Evolutionary conservation across 2,797 vertebrate species (phyloP), one percentile per base, ranked within the genome.

Genomic region (Ara ararauna): DNA sequence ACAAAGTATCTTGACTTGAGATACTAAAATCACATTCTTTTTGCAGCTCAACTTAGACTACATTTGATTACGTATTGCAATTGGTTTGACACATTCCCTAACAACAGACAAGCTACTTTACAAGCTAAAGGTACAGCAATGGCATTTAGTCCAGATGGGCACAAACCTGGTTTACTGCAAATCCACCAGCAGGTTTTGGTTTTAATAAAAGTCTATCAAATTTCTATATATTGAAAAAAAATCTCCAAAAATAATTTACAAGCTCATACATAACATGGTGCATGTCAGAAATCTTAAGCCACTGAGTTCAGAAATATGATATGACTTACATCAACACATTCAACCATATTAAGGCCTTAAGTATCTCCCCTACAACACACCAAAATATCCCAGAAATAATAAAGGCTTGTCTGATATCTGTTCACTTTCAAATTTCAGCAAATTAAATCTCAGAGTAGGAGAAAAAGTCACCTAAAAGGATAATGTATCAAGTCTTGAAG

Each of bases 401-500:
- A 83, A 68, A 70, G 27, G 18, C 30, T 91, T 91, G 11, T 76
- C 60, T 90, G 87, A 83, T 48, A 93, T 51, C 38, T 89, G 22
- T 50, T 95, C 32, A 22, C 38, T 84, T 87, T 81, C 79, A 88
- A 77, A 89, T 90, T 81, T 78, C 82, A 90, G 80, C 27, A 92
- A 93, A 70, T 23, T 12, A 87, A 68, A 77, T 73, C 53, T 79
- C 42, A 95, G 83, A 93, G 79, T 20, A 87, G 73, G 18, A 62
- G 34, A 78, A 84, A 20, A 84, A 78, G 45, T 76, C 58, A 84
- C 58, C 93, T 86, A 54, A 42, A 85, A 93, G 44, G 50, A 72
- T 89, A 96, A 96, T 44, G 20, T n/a, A 65, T 90, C 47, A 67
- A 93, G 54, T 29, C 38, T 68, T 94, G 77, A 91, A 92, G 94